Percentiles rank a stretch among this genome's conserved stretches.
Conservation (phyloP, 2,888 invertebrate genomes). For the Ecdyonurus torrentis region DNA sequence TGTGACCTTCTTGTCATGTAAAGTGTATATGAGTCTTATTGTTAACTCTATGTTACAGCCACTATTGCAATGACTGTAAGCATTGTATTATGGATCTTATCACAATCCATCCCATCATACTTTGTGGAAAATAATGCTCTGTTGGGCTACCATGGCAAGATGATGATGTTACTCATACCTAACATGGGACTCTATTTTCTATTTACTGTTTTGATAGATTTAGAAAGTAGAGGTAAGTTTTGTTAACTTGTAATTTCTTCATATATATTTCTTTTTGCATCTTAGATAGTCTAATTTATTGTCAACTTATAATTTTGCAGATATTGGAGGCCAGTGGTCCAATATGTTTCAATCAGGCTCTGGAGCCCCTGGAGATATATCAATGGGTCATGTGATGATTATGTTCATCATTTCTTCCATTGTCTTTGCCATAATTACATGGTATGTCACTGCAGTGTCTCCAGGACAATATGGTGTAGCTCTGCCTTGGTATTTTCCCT, state of each 20-base stretch:
- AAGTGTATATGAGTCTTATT: too few relatives aligned
- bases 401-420: slow-evolving; percentile 19
- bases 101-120: slow-evolving; percentile 14
- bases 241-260: background rate
- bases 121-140: slow-evolving; percentile 15
- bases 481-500: slow-evolving; percentile 32
- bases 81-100: slow-evolving; percentile 19
- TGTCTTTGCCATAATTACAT: slow-evolving; percentile 28
- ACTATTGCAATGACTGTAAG: slow-evolving; percentile 20
- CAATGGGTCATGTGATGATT: slow-evolving; percentile 6
- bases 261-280: background rate
- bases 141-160: slow-evolving; percentile 14
- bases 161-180: slow-evolving; percentile 18
- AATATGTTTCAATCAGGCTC: slow-evolving; percentile 21
- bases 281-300: background rate
- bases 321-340: slow-evolving; percentile 22
- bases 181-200: slow-evolving; percentile 19
- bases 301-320: slow-evolving; percentile 15
- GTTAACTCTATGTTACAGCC: slow-evolving; percentile 16
- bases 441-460: slow-evolving; percentile 35
- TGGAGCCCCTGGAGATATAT: slow-evolving; percentile 2
- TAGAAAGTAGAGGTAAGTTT: slow-evolving; percentile 17
- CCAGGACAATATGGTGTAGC: slow-evolving; percentile 36
- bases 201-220: slow-evolving; percentile 17
- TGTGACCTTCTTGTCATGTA: background rate